Evolutionary conservation across 2,113 vertebrate species (phyloP).

Genomic region (Neodontobutis hainanensis): DNA sequence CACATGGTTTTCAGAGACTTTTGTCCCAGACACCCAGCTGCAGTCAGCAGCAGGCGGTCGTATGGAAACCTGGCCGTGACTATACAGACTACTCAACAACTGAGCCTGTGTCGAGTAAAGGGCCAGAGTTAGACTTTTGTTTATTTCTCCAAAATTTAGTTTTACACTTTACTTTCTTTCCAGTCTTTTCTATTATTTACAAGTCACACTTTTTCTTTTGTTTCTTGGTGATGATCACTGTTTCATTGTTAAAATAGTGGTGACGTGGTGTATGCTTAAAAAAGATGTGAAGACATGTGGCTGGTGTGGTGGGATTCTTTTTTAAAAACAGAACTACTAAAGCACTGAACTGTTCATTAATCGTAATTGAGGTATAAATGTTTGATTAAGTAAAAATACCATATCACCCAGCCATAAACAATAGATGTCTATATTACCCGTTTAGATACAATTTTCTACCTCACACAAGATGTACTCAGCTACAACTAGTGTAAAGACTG

Average conservation of each 20-base stretch:
- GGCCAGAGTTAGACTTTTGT: conserved; percentile 1
- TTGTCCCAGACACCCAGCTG: conserved; percentile 55
- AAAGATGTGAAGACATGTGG: conserved; percentile 4
- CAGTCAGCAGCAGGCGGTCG: conserved; percentile 40
- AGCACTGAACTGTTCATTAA: neutral
- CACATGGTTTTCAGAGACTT: conserved; percentile 55
- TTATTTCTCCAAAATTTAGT: conserved; percentile 12
- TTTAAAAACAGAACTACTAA: neutral
- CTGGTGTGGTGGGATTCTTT: neutral
- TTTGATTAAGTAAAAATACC: too few relatives aligned
- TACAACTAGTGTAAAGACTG: neutral
- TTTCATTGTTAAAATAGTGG: neutral
- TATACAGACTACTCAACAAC: conserved; percentile 35
- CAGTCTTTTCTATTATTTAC: conserved; percentile 2
- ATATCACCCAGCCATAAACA: too few relatives aligned
- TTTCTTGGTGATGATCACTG: neutral
- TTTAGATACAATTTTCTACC: too few relatives aligned
- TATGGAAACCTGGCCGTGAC: conserved; percentile 49
- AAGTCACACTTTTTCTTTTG: conserved; percentile 7
- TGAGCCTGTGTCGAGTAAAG: conserved; percentile 19
- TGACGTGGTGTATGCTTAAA: neutral
- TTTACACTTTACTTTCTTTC: conserved; percentile 1
- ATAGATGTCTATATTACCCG: too few relatives aligned
- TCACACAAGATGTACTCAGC: too few relatives aligned
- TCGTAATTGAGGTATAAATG: too few relatives aligned